Base-by-base conservation (phyloP, 2,113 vertebrate genomes). In the Xiphophorus couchianus region DNA sequence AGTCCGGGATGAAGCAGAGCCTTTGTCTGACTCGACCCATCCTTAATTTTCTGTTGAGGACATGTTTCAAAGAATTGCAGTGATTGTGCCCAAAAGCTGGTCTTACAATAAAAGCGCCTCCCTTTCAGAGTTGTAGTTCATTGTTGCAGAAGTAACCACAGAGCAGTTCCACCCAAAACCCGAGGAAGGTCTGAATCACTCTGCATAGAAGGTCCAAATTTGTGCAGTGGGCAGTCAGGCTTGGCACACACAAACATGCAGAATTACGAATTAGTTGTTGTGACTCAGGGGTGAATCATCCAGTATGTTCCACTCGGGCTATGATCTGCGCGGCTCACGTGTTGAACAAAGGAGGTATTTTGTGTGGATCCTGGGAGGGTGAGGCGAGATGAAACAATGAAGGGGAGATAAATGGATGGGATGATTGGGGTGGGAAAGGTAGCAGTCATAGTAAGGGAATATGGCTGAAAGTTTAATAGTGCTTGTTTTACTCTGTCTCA, bases 151-250 rank as follows among this genome's bases (percentile, higher is more conserved):
- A 83, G 58, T 62, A 75, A 87, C 91, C 92, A 88, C 89, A 91
- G 81, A 82, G 75, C 72, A 72, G 87, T 88, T 88, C 91, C 88
- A 84, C 87, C 89, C 86, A 78, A 83, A 65, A 51, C 71, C 72
- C 58, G 27, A 84, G 92, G 91, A 93, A 89, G 77, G 58, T 84
- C 89, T 95, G 93, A 94, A 91, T 95, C 93, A 93, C 85, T 71
- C 67, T 4, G 67, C 62, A 72, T 68, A 84, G 48, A 78, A 74
- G 77, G 80, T 88, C 87, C 84, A 90, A 85, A 82, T 71, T 84
- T 89, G 83, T 81, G 30, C 66, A 60, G 81, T 66, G 78, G 85
- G 82, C 71, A 69, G 73, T 62, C 30, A 14, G 5, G 70, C 65
- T 71, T 82, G 78, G 37, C 68, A 33, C 74, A 22, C 76, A 74